Percentiles rank a stretch among this genome's conserved stretches.
These are phyloP conservation scores for Saturnia pavonia DNA, from an alignment of 2,888 invertebrate species.

Conservation along the genomic window DNA sequence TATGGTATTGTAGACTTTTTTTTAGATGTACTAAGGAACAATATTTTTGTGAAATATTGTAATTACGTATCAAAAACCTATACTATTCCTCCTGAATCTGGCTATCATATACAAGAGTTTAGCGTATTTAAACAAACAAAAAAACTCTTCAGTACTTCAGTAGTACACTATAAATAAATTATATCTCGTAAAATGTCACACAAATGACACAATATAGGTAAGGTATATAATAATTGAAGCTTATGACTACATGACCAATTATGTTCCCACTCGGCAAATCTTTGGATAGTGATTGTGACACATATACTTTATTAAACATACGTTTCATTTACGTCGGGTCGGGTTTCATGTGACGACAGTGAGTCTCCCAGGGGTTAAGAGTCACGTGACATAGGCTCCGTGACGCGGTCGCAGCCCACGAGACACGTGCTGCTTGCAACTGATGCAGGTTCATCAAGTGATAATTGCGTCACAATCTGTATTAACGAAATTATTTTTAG, in stretches of 20 bases:
- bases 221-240: too few relatives aligned
- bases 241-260: not conserved
- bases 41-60: too few relatives aligned
- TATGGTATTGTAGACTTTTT: too few relatives aligned
- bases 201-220: too few relatives aligned
- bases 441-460: not conserved
- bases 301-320: not conserved
- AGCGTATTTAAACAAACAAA: too few relatives aligned
- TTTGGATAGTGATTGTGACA: not conserved
- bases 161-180: too few relatives aligned
- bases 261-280: not conserved
- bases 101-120: too few relatives aligned
- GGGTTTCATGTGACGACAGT: not conserved
- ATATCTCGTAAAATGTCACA: too few relatives aligned
- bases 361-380: not conserved
- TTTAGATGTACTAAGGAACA: too few relatives aligned
- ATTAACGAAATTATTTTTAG: not conserved
- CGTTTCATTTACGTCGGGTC: not conserved
- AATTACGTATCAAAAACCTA: too few relatives aligned
- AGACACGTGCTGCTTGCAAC: not conserved
- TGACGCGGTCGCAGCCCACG: not conserved
- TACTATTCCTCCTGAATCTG: too few relatives aligned
- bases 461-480: not conserved
- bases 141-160: too few relatives aligned
- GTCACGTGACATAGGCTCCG: slow-evolving; percentile 2